Conservation (phyloP, 2,888 invertebrate genomes). For the Trichogramma dendrolimi region DNA sequence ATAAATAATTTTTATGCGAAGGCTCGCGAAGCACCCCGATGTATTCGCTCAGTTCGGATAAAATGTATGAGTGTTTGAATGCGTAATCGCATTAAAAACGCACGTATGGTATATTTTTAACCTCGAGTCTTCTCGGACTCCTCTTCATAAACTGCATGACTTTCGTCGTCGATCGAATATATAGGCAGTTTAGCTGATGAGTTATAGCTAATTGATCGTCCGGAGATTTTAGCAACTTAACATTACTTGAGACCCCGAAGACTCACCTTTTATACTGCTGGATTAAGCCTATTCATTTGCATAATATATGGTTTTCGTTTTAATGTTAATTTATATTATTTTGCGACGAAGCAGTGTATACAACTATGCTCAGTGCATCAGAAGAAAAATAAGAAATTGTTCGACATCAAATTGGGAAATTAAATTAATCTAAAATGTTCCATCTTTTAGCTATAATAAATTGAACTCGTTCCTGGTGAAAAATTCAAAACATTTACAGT, state of each 20-base stretch:
- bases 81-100: conserved; percentile 15
- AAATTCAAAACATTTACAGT: too few species aligned
- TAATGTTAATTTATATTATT: neutral
- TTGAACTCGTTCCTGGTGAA: too few species aligned
- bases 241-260: conserved; percentile 21
- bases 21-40: too few species aligned
- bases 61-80: neutral
- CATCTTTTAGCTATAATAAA: too few species aligned
- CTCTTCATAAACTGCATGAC: neutral
- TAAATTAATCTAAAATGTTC: too few species aligned
- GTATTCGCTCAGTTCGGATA: too few species aligned
- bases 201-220: conserved; percentile 36
- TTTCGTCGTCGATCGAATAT: conserved; percentile 11
- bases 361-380: too few species aligned
- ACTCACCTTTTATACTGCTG: conserved; percentile 44
- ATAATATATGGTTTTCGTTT: conserved; percentile 39
- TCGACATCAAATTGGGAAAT: too few species aligned
- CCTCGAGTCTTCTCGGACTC: neutral
- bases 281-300: conserved; percentile 52
- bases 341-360: too few species aligned
- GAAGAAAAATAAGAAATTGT: too few species aligned
- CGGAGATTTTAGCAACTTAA: neutral
- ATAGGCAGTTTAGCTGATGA: conserved; percentile 27
- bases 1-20: too few species aligned
- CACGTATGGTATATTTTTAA: neutral